phyloP scores from a whole-genome alignment of 2,113 vertebrate species.

The Porphyrio hochstetteri region DNA sequence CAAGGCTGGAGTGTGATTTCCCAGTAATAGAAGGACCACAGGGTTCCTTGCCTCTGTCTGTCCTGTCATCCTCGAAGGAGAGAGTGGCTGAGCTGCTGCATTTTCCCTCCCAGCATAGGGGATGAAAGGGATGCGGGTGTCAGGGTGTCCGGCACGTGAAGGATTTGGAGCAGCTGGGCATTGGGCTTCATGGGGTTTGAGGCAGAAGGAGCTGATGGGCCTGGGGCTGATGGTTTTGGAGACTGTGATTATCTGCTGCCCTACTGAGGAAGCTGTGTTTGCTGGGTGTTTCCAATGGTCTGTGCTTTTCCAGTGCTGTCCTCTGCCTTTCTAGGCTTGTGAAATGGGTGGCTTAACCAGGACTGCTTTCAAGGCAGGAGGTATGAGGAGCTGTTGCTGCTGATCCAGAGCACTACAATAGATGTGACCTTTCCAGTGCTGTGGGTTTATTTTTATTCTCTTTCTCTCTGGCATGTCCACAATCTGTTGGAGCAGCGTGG shows the following conservation, averaged over 20 bases:
- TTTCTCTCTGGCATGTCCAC: neutral
- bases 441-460: neutral
- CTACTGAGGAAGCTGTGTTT: neutral
- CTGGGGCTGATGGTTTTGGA: neutral
- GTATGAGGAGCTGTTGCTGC: neutral
- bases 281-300: neutral
- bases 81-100: neutral
- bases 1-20: conserved; percentile 37
- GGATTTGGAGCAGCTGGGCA: neutral
- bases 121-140: neutral
- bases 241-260: too few relatives aligned
- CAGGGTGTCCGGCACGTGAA: rapidly evolving
- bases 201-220: neutral
- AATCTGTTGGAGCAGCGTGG: neutral
- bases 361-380: neutral
- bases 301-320: neutral
- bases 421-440: neutral
- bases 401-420: neutral
- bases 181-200: rapidly evolving
- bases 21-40: conserved; percentile 34
- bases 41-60: conserved; percentile 45
- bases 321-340: neutral
- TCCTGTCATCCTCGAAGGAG: neutral
- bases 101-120: neutral
- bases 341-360: neutral